A percentile compares a stretch with the other conserved stretches of the same genome.
Evolutionary conservation across 2,888 invertebrate genomes (phyloP).

Genomic region (Amaurobius ferox): DNA sequence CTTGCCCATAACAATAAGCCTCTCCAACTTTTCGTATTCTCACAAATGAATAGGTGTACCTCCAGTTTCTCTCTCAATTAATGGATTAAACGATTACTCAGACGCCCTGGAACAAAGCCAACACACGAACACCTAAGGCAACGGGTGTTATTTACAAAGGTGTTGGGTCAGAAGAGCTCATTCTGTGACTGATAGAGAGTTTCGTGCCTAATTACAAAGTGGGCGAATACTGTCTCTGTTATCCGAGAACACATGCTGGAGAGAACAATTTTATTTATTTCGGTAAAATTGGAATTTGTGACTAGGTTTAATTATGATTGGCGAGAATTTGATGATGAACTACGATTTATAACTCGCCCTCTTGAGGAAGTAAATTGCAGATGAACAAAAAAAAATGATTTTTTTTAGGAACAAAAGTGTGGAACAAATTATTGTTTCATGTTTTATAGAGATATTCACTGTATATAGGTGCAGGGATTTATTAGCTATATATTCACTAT

Average conservation of each 20-base stretch:
- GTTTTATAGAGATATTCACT: too few relatives aligned
- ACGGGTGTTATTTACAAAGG: constrained; percentile 70
- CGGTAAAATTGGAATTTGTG: constrained; percentile 59
- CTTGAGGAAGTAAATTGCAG: too few relatives aligned
- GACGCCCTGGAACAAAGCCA: constrained; percentile 56
- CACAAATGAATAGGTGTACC: constrained; percentile 4
- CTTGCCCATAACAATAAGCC: too few relatives aligned
- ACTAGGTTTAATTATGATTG: constrained; percentile 40
- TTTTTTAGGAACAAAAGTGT: too few relatives aligned
- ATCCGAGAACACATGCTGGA: constrained; percentile 55
- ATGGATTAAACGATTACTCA: constrained; percentile 67
- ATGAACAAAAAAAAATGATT: too few relatives aligned
- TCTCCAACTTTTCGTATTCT: constrained; percentile 10
- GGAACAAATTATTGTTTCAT: too few relatives aligned
- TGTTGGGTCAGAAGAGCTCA: constrained; percentile 29
- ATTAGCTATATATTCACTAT: too few relatives aligned
- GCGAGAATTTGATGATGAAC: constrained; percentile 37
- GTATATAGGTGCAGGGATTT: too few relatives aligned
- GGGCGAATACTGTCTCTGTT: constrained; percentile 45
- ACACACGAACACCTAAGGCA: constrained; percentile 60
- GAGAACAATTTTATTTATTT: constrained; percentile 53
- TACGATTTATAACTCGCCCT: too few relatives aligned
- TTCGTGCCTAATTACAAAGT: constrained; percentile 58
- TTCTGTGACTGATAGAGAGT: constrained; percentile 58
- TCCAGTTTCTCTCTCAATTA: constrained; percentile 32